These are phyloP conservation scores for Seriola aureovittata DNA, from an alignment of 2,113 vertebrate species.

Conservation along the genomic window DNA sequence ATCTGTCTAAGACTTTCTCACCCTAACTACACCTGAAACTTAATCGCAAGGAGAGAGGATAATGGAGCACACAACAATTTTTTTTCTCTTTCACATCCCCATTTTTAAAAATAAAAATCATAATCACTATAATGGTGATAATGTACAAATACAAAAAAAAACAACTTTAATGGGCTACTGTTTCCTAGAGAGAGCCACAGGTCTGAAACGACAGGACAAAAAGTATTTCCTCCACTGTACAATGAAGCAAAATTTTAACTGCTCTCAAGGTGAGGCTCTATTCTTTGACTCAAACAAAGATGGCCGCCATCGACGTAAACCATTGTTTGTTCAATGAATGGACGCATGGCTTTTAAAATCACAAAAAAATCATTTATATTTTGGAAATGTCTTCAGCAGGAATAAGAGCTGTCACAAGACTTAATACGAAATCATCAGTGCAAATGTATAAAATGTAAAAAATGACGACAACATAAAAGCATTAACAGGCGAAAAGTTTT, in stretches of 20 bases:
- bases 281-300: constrained; percentile 20
- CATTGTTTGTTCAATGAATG: not conserved
- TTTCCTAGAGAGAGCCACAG: not conserved
- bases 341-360: not conserved
- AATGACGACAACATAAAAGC: too few species aligned
- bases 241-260: not conserved
- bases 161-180: not conserved
- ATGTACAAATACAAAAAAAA: not conserved
- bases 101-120: not conserved
- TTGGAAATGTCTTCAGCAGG: not conserved
- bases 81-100: not conserved
- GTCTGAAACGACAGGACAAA: not conserved
- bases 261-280: not conserved
- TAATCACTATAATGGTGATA: not conserved
- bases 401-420: too few species aligned
- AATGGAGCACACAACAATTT: constrained; percentile 13
- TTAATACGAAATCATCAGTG: not conserved
- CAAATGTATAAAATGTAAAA: not conserved
- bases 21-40: constrained; percentile 4
- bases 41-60: constrained; percentile 29
- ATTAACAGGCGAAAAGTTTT: too few species aligned
- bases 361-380: not conserved
- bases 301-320: not conserved
- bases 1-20: constrained; percentile 12
- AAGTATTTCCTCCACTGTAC: not conserved